Percentiles rank a stretch among this genome's conserved stretches.
Conservation (phyloP, 2,888 invertebrate species). For the Osmoderma eremita region DNA sequence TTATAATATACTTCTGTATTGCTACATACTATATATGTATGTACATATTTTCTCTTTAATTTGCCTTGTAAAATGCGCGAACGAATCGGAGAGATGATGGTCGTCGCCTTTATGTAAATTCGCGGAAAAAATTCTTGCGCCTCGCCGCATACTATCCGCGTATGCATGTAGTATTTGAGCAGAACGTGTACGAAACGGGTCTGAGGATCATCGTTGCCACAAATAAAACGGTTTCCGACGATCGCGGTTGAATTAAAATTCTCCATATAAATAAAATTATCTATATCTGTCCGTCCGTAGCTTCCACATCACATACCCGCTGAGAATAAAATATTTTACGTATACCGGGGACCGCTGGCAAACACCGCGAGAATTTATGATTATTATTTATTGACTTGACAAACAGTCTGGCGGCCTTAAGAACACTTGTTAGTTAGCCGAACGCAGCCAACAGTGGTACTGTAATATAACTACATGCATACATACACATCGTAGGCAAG, state of each 20-base stretch:
- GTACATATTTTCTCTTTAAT: no score
- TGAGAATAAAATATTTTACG: constrained; percentile 30
- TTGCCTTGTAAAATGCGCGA: no score
- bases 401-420: constrained; percentile 28
- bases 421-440: constrained; percentile 35
- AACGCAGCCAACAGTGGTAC: constrained; percentile 11
- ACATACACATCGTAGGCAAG: constrained; percentile 12
- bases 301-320: constrained; percentile 14
- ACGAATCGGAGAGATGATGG: no score
- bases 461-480: background rate
- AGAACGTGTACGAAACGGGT: no score
- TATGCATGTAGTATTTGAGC: no score
- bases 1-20: no score
- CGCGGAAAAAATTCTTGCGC: no score
- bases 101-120: no score
- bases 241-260: constrained; percentile 23
- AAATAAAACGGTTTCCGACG: constrained; percentile 3
- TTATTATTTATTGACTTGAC: constrained; percentile 37
- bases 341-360: constrained; percentile 23
- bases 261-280: constrained; percentile 26
- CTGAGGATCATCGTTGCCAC: no score
- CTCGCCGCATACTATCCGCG: no score
- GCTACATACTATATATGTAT: no score
- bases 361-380: constrained; percentile 36
- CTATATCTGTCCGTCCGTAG: constrained; percentile 28